phyloP scores from a whole-genome alignment of 2,888 invertebrate species.

The Trissoscelio sp. region DNA sequence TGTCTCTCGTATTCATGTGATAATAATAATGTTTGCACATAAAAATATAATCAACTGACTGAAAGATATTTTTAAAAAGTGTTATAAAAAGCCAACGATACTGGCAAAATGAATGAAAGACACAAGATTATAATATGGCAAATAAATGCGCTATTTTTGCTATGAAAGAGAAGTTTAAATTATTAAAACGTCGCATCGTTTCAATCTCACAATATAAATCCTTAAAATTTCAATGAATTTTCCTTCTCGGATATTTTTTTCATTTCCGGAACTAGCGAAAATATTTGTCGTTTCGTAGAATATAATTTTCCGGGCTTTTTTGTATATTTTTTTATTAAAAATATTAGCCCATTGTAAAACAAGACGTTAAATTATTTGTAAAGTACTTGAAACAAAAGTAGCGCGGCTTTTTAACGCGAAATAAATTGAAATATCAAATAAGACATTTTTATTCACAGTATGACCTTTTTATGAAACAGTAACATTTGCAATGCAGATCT shows the following conservation, averaged over 20 bases:
- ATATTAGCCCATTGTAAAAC: no score
- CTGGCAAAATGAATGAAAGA: not conserved
- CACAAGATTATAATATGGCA: not conserved
- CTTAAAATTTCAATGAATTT: no score
- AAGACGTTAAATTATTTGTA: no score
- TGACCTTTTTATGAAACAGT: constrained; percentile 30
- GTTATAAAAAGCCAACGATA: not conserved
- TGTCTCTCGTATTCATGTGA: constrained; percentile 1
- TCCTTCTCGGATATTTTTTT: no score
- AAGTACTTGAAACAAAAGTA: not conserved
- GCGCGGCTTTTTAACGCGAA: not conserved
- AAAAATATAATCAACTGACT: not conserved
- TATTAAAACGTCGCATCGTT: not conserved
- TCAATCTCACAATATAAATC: not conserved
- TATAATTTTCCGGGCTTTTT: not conserved
- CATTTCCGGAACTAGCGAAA: no score
- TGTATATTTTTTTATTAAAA: no score
- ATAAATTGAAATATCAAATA: constrained; percentile 38
- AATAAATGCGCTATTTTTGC: not conserved
- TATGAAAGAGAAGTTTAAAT: not conserved
- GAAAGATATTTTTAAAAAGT: not conserved
- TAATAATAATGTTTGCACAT: constrained; percentile 1
- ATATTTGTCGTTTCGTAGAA: not conserved
- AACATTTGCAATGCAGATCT: constrained; percentile 34
- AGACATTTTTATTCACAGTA: constrained; percentile 29